These are phyloP conservation scores for Lasioglossum oenotherae DNA, from an alignment of 2,888 invertebrate genomes.

Conservation along the genomic window DNA sequence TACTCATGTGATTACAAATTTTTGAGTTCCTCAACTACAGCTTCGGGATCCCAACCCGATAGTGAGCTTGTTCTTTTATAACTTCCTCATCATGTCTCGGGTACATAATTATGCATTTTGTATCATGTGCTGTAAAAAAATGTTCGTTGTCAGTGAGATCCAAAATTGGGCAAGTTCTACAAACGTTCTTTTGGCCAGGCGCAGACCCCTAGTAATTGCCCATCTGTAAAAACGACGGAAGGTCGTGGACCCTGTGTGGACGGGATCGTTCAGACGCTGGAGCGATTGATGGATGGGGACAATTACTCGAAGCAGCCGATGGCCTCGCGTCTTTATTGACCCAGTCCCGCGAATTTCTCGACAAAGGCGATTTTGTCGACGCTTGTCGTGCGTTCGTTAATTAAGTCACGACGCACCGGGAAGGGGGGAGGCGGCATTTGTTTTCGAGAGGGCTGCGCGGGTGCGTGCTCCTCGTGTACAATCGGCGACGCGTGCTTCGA, in stretches of 20 bases:
- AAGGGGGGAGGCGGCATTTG: constrained; percentile 47
- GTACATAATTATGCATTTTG: no score
- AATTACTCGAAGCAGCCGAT: constrained; percentile 61
- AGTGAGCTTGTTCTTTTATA: no score
- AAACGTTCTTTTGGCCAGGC: no score
- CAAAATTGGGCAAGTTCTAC: no score
- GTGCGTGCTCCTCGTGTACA: constrained; percentile 31
- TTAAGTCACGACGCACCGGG: constrained; percentile 64
- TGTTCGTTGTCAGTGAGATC: no score
- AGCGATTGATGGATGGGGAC: constrained; percentile 30
- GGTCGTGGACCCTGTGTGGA: background rate
- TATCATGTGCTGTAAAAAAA: no score
- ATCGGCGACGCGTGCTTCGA: constrained; percentile 61
- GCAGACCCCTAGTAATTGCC: background rate
- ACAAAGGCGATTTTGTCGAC: constrained; percentile 69
- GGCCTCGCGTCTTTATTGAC: constrained; percentile 69
- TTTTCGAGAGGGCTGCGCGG: constrained; percentile 50
- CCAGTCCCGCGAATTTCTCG: constrained; percentile 70
- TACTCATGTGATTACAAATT: no score
- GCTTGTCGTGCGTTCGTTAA: constrained; percentile 62
- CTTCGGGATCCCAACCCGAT: no score
- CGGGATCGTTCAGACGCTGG: constrained; percentile 9
- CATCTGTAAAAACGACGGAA: background rate
- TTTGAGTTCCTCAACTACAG: no score
- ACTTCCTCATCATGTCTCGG: no score